Evolutionary conservation across 2,797 vertebrate species (phyloP).

Genomic region (Spatula versicolor): DNA sequence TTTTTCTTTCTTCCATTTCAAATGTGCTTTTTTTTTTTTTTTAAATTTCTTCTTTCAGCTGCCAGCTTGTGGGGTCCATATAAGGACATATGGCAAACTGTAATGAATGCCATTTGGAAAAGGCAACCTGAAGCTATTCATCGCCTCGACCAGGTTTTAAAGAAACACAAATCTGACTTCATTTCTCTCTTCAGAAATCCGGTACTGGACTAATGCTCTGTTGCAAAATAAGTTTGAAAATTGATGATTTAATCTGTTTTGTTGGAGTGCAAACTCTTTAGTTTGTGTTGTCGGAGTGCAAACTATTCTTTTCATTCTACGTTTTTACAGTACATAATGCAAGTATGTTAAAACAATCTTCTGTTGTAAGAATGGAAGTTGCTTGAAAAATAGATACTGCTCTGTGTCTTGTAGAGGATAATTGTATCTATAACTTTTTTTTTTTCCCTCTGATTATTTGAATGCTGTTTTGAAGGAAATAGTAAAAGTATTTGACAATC

Average conservation of each 20-base stretch:
- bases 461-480: background rate
- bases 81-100: constrained; percentile 94
- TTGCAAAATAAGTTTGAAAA: background rate
- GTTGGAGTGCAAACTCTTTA: background rate
- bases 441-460: background rate
- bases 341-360: background rate
- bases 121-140: constrained; percentile 92
- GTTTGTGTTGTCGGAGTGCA: background rate
- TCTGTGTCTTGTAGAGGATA: background rate
- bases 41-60: constrained; percentile 76
- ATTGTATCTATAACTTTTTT: background rate
- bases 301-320: background rate
- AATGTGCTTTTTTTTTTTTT: background rate
- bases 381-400: background rate
- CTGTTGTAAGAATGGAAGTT: background rate
- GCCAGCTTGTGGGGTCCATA: constrained; percentile 97
- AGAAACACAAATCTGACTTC: constrained; percentile 96
- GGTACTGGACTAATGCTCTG: constrained; percentile 74
- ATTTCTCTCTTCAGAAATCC: constrained; percentile 96
- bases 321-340: background rate
- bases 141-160: constrained; percentile 91
- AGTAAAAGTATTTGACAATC: background rate
- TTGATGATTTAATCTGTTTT: background rate
- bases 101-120: constrained; percentile 90
- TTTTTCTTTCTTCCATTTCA: background rate